phyloP scores from a whole-genome alignment of 2,113 vertebrate species.

The Phylloscopus whistleri region DNA sequence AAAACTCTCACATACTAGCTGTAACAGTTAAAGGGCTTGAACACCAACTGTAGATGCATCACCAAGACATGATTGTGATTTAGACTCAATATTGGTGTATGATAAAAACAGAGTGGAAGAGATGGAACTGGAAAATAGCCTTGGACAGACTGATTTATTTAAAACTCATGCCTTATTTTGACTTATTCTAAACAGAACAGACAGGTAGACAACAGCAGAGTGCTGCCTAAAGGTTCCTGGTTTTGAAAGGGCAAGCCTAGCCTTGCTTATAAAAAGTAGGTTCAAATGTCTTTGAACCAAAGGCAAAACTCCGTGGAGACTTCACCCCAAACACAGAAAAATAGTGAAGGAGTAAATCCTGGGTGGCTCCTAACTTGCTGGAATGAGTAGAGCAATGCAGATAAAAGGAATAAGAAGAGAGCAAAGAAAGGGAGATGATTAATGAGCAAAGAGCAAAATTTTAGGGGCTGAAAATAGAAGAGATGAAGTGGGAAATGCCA shows the following conservation, averaged over 20 bases:
- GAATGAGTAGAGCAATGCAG: not conserved
- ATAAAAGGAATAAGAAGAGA: not conserved
- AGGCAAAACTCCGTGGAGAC: not conserved
- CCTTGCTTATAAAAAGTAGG: not conserved
- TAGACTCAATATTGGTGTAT: not conserved
- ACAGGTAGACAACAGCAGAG: not conserved
- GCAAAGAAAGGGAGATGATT: not conserved
- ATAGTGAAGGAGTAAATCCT: not conserved
- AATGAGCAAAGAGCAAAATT: not conserved
- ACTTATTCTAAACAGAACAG: not conserved
- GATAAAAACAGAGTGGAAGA: not conserved
- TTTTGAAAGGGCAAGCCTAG: conserved; percentile 10
- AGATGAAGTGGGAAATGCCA: conserved; percentile 15
- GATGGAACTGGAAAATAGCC: not conserved
- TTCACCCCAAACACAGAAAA: not conserved
- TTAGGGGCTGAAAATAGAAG: not conserved
- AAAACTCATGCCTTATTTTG: not conserved
- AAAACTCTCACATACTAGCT: not conserved
- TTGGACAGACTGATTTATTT: not conserved
- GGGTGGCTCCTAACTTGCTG: not conserved
- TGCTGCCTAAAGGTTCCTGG: not conserved
- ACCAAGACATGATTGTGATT: not conserved
- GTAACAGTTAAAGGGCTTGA: not conserved
- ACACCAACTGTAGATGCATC: not conserved
- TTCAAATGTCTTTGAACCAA: not conserved